A percentile compares a stretch with the other conserved stretches of the same genome.
Evolutionary conservation across 2,113 vertebrate species (phyloP).

Genomic region (Paracanthobrama guichenoti): DNA sequence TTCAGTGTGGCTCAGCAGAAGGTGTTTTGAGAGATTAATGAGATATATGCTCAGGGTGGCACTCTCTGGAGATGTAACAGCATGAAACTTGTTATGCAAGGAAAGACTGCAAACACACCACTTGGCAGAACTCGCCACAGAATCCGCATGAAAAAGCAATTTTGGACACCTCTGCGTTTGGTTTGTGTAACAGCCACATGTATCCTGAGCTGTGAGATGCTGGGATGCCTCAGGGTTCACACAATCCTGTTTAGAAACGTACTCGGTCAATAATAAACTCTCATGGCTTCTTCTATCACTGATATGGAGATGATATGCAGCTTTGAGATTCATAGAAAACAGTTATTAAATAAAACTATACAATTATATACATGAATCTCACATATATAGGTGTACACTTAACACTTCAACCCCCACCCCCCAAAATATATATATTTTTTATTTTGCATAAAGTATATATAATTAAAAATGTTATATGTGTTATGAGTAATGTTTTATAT

Average conservation of each 20-base stretch:
- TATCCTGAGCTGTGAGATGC: not conserved
- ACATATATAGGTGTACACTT: not conserved
- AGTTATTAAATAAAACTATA: not conserved
- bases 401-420: not conserved
- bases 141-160: not conserved
- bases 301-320: not conserved
- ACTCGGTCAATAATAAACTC: not conserved
- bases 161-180: not conserved
- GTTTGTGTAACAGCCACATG: not conserved
- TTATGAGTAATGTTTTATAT: no score
- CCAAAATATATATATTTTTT: no score
- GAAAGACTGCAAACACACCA: not conserved
- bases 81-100: conserved; percentile 12
- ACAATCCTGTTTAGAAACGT: not conserved
- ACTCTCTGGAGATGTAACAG: not conserved
- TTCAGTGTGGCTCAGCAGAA: conserved; percentile 26
- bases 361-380: not conserved
- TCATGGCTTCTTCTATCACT: not conserved
- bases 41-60: not conserved
- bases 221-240: not conserved
- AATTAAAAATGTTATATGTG: no score
- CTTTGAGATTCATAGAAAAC: not conserved
- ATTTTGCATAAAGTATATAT: no score
- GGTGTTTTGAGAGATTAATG: conserved; percentile 21
- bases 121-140: not conserved